These are phyloP conservation scores for Malacosoma neustria DNA, from an alignment of 2,888 invertebrate genomes.

Conservation along the genomic window DNA sequence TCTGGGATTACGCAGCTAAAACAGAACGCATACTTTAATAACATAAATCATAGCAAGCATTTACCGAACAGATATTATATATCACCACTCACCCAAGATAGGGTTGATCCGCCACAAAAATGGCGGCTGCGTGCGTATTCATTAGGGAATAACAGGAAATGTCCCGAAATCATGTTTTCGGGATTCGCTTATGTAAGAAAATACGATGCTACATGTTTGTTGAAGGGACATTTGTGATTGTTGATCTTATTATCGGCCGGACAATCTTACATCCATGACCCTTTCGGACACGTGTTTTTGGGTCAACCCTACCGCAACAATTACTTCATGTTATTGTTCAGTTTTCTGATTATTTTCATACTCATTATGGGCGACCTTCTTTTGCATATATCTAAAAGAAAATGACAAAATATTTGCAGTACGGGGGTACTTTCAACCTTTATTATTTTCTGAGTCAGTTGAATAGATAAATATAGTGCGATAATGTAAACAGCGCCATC, in stretches of 20 bases:
- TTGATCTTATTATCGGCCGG: constrained; percentile 23
- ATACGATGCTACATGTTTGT: constrained; percentile 27
- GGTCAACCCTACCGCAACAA: neutral
- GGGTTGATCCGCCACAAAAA: constrained; percentile 37
- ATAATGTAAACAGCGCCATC: too few relatives aligned
- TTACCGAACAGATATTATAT: constrained; percentile 37
- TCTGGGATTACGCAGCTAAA: too few relatives aligned
- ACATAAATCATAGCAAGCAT: too few relatives aligned
- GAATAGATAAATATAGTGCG: too few relatives aligned
- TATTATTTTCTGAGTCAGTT: too few relatives aligned
- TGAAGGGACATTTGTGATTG: constrained; percentile 15
- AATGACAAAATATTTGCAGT: too few relatives aligned
- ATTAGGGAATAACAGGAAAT: constrained; percentile 50
- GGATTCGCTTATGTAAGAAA: constrained; percentile 41
- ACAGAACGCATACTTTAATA: too few relatives aligned
- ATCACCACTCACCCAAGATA: constrained; percentile 62
- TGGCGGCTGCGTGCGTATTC: constrained; percentile 40
- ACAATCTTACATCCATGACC: constrained; percentile 3
- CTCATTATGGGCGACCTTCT: too few relatives aligned
- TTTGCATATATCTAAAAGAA: too few relatives aligned
- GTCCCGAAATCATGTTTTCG: constrained; percentile 41
- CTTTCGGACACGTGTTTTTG: constrained; percentile 5
- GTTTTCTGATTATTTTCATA: too few relatives aligned
- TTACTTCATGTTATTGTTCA: neutral
- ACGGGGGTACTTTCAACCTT: too few relatives aligned